These are phyloP conservation scores for Ondatra zibethicus DNA, from an alignment of 2,113 vertebrate genomes.

Conservation along the genomic window DNA sequence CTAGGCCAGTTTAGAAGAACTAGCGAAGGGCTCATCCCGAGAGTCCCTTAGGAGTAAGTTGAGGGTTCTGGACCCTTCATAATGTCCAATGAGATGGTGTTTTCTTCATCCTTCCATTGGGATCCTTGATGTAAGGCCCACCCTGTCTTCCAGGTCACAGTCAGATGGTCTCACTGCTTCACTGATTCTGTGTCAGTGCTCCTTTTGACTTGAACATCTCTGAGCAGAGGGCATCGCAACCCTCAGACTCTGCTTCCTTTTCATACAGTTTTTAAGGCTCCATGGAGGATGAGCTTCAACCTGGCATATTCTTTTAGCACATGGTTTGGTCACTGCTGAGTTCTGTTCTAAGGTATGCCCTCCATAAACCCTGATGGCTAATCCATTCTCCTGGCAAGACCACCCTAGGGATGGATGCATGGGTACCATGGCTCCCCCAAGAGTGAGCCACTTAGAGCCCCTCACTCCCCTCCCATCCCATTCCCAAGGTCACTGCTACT, in stretches of 20 bases:
- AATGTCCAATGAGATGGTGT: neutral
- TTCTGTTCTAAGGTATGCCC: neutral
- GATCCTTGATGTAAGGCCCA: neutral
- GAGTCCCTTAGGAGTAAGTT: rapidly evolving
- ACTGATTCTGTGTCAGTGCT: neutral
- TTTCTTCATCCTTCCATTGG: neutral
- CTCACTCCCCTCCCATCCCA: neutral
- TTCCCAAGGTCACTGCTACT: neutral
- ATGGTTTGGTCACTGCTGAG: neutral
- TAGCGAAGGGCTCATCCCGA: neutral
- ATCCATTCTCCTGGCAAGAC: neutral
- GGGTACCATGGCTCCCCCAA: too few species aligned
- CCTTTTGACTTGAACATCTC: too few species aligned
- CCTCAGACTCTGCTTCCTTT: neutral
- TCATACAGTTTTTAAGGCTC: neutral
- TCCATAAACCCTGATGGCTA: too few species aligned
- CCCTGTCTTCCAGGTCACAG: neutral
- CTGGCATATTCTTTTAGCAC: neutral
- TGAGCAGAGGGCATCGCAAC: neutral
- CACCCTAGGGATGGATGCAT: neutral
- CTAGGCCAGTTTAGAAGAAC: neutral
- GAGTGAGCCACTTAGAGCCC: neutral
- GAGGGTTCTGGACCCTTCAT: too few species aligned
- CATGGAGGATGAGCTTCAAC: neutral
- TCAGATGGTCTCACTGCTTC: neutral